Base-by-base conservation (phyloP, 2,888 invertebrate genomes). In the Tetanocera ferruginea region DNA sequence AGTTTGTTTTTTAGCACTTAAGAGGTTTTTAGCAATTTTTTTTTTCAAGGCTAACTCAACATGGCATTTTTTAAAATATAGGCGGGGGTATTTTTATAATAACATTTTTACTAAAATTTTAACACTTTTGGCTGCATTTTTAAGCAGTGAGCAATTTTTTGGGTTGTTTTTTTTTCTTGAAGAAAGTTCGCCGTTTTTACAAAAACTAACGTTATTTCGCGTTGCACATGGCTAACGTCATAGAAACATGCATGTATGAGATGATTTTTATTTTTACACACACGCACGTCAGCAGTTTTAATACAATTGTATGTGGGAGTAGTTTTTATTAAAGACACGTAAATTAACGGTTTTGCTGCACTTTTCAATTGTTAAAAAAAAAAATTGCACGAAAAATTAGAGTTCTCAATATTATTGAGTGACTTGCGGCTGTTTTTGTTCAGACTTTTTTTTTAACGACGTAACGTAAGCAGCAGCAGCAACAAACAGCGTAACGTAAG, bases 161-260 rank as follows among this genome's bases (percentile, higher is more conserved):
- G 34, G 8, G n/a, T 9, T 14, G 5, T 25, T 49, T 52, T 49
- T 51, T 17, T 70, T 49, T 70, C 2, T n/a, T n/a, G n/a, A n/a
- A 52, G 11, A 57, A 55, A 52, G 60, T 76, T 72, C 55, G 43
- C 72, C 31, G 67, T 62, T 71, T 64, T 51, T 76, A 64, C 49
- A 77, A 67, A 73, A 77, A 72, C 34, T 60, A 79, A 79, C 77
- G 77, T 80, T 80, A 79, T 77, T 81, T 79, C 43, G 71, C 67
- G 23, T 57, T 76, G 81, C 82, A 82, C 81, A 82, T 82, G 82
- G 76, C 81, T 79, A 75, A 77, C 80, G 78, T 76, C 77, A 79
- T n/a, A n/a, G n/a, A 28, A 43, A 17, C 62, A 28, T 14, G 51
- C 19, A 51, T 8, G 49, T 31, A 70, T 14, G 52, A 6, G n/a